Percentiles rank a stretch among this genome's conserved stretches.
These are phyloP conservation scores for Synergus umbraculus DNA, from an alignment of 2,888 invertebrate genomes.

Conservation along the genomic window DNA sequence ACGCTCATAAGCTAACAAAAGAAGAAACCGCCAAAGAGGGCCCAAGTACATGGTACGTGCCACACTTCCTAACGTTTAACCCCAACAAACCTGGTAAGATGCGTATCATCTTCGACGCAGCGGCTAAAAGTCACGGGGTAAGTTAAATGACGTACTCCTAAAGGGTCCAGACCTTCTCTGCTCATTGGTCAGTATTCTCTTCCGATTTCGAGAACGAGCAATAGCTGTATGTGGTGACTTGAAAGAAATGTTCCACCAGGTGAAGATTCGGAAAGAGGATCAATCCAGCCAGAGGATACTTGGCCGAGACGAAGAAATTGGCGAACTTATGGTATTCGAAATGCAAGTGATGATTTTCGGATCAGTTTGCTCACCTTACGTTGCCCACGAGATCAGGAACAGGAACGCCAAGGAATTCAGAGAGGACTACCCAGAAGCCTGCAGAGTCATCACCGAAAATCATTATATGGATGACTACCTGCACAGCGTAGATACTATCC, in stretches of 20 bases:
- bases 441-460: conserved; percentile 43
- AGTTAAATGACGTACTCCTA: conserved; percentile 60
- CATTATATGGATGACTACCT: conserved; percentile 59
- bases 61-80: conserved; percentile 54
- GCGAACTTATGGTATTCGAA: not conserved
- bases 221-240: conserved; percentile 67
- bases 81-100: conserved; percentile 58
- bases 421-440: conserved; percentile 43
- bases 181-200: conserved; percentile 65
- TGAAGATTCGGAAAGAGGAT: conserved; percentile 59
- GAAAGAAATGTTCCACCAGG: conserved; percentile 65
- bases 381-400: no score
- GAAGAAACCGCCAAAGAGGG: conserved; percentile 22
- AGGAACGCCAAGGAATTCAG: conserved; percentile 48
- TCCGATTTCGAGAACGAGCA: conserved; percentile 66
- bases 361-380: no score
- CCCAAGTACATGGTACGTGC: conserved; percentile 47
- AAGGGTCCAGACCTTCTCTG: conserved; percentile 65
- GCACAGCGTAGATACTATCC: conserved; percentile 43
- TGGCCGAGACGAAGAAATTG: conserved; percentile 14
- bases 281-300: conserved; percentile 56
- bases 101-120: conserved; percentile 63
- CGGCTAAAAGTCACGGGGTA: conserved; percentile 54
- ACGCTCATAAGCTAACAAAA: conserved; percentile 50
- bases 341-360: not conserved